Percentiles rank a stretch among this genome's conserved stretches.
Evolutionary conservation across 2,113 vertebrate species (phyloP).

Genomic region (Solenodon paradoxus): DNA sequence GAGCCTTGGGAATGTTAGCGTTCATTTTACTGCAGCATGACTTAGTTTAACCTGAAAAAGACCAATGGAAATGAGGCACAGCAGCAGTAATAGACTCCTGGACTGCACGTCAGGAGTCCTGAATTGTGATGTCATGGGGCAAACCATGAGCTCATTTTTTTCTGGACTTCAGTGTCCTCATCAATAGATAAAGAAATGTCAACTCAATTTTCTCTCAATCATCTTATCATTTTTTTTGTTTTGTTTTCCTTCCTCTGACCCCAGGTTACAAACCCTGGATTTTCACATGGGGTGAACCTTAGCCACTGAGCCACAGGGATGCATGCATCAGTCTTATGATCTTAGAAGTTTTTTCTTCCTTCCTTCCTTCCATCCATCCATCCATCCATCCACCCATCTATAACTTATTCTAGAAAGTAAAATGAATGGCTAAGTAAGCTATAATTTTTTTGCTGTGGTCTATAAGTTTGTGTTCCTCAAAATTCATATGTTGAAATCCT

Average conservation of each 20-base stretch:
- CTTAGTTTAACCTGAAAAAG: background rate
- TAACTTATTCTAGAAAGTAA: background rate
- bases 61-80: background rate
- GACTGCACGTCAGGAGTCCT: background rate
- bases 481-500: background rate
- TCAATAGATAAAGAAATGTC: background rate
- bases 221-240: too few relatives aligned
- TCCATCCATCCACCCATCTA: background rate
- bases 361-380: background rate
- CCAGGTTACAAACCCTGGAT: too few relatives aligned
- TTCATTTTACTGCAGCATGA: background rate
- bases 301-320: too few relatives aligned
- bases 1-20: background rate
- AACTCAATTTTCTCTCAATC: background rate
- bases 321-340: too few relatives aligned
- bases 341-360: too few relatives aligned
- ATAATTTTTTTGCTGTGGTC: background rate
- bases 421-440: background rate
- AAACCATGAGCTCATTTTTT: background rate
- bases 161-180: background rate
- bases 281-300: too few relatives aligned
- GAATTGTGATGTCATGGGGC: background rate
- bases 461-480: background rate
- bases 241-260: too few relatives aligned
- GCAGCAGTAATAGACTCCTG: background rate